A percentile compares a stretch with the other conserved stretches of the same genome.
Evolutionary conservation across 2,797 vertebrate genomes (phyloP).

Genomic region (Brachymystax lenok): DNA sequence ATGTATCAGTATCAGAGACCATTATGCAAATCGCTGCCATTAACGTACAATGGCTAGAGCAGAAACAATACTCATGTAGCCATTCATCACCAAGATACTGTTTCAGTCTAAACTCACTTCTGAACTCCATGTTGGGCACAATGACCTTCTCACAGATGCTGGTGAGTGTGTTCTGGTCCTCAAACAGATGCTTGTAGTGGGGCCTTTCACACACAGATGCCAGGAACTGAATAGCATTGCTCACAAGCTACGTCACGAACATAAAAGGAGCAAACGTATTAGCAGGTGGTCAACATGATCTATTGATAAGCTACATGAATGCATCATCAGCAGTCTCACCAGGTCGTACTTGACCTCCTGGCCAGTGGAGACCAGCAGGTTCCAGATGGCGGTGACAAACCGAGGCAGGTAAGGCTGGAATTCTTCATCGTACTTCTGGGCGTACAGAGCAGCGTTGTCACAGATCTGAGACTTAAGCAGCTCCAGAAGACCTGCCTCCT

Average conservation of each 20-base stretch:
- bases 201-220: conserved; percentile 97
- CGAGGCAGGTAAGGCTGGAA: conserved; percentile 95
- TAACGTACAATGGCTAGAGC: not conserved
- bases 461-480: conserved; percentile 98
- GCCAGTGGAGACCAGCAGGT: conserved; percentile 94
- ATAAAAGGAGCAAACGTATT: conserved; percentile 7
- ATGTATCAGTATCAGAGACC: conserved; percentile 15
- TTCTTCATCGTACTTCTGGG: conserved; percentile 98
- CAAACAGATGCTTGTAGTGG: conserved; percentile 97
- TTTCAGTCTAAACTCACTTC: conserved; percentile 81
- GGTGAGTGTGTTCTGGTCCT: conserved; percentile 95
- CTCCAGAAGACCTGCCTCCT: conserved; percentile 95
- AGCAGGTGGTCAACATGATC: not conserved
- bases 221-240: conserved; percentile 99
- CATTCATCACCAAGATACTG: not conserved
- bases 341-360: conserved; percentile 98
- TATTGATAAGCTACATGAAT: not conserved
- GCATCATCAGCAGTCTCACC: conserved; percentile 73
- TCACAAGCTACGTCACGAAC: conserved; percentile 84
- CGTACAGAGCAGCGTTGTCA: conserved; percentile 97
- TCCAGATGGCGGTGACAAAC: conserved; percentile 98
- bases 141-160: conserved; percentile 99
- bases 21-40: not conserved
- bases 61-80: not conserved
- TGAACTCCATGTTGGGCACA: conserved; percentile 99